Conservation (phyloP, 2,888 invertebrate species). For the Drosophila nr. perissopoda region DNA sequence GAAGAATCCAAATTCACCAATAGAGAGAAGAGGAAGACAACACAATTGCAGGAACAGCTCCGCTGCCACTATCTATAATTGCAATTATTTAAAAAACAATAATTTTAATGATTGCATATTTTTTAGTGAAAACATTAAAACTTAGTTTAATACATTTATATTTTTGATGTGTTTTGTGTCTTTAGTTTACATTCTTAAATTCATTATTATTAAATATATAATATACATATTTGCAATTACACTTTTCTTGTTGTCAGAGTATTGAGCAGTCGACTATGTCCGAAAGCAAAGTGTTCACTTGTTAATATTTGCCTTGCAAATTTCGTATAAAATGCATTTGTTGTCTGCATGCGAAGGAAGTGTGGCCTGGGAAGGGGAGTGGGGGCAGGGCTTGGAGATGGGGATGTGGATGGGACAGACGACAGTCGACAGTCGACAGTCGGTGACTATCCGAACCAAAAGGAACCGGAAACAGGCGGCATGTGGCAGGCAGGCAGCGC, state of each 20-base stretch:
- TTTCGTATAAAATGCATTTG: constrained; percentile 75
- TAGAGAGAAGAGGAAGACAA: no score
- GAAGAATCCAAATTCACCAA: no score
- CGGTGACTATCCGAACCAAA: constrained; percentile 37
- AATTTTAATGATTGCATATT: neutral
- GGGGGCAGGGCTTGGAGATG: neutral
- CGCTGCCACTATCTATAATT: no score
- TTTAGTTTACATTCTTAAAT: neutral
- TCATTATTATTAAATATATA: neutral
- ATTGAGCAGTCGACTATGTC: neutral
- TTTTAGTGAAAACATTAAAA: neutral
- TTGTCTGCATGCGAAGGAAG: constrained; percentile 63
- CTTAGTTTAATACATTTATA: neutral
- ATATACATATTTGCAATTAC: neutral
- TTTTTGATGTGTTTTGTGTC: neutral
- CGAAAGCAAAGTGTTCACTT: neutral
- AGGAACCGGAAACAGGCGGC: constrained; percentile 40
- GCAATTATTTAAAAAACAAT: neutral
- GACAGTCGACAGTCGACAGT: constrained; percentile 27
- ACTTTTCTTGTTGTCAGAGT: neutral
- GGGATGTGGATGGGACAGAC: constrained; percentile 24
- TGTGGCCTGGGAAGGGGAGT: neutral
- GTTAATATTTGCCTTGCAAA: constrained; percentile 77
- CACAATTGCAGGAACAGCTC: no score
- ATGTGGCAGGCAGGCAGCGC: constrained; percentile 14